Evolutionary conservation across 2,888 invertebrate genomes (phyloP), one percentile per base, ranked within the genome.

Genomic region (Cremastinae sp.): DNA sequence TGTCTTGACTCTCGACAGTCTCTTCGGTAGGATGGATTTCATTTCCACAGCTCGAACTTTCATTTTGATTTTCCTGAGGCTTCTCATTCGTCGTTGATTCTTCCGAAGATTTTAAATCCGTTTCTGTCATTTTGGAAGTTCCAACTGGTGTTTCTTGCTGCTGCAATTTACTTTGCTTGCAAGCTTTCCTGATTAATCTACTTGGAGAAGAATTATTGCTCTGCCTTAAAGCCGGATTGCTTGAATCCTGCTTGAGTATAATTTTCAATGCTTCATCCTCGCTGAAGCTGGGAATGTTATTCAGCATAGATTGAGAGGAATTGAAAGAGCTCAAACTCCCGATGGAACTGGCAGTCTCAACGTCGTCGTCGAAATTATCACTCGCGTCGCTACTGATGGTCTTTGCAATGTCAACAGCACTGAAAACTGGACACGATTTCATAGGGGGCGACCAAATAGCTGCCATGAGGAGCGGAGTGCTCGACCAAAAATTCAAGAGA

Each of bases 401-500:
- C 89, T 81, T 94, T 0, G 95, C 96, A 5, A 96, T 93, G 90
- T 97, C 97, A 37, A 96, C 91, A 8, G 95, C 95, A 68, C 94
- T 92, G 82, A 93, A 92, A 37, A 94, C 91, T 12, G 96, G 95
- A 81, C 94, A 94, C 2, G 94, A 92, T 86, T 94, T 94, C 86
- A 96, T 91, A 7, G 95, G 94, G 0, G 96, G 95, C 1, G 95
- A 93, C 95, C 96, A 96, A 62, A 96, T 91, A 2, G 97, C 97
- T 10, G 97, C 95, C 83, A 97, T 90, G 86, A 95, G 92, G 43
- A 98, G 90, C 0, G 97, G 95, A 45, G 95, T 94, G 82, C 94
- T 94, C 0, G 95, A 94, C 98, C 98, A 98, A 68, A 93, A 93
- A 90, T 98, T 98, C 0, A 98, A 90, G 20, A 97, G 91, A 87